Conservation (phyloP, 2,113 vertebrate species). For the Romanogobio albipinnatus region DNA sequence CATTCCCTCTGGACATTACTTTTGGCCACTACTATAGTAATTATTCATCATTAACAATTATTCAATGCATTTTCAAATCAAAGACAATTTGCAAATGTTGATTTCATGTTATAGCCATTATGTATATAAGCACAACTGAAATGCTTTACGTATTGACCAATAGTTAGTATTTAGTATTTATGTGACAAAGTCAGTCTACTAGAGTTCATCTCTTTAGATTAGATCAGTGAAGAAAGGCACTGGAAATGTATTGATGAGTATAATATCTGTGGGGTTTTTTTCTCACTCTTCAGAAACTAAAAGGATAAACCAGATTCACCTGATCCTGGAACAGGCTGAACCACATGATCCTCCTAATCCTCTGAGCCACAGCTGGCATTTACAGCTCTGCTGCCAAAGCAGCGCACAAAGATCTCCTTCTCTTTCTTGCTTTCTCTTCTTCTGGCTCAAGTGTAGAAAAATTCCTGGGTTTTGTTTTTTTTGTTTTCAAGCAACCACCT, state of each 20-base stretch:
- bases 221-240: neutral
- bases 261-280: neutral
- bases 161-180: neutral
- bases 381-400: slow-evolving; percentile 58
- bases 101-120: too few relatives aligned
- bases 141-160: neutral
- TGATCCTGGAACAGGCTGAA: slow-evolving; percentile 28
- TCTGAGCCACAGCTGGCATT: slow-evolving; percentile 60
- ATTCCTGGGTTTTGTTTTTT: neutral
- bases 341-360: slow-evolving; percentile 48
- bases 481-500: neutral
- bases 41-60: too few relatives aligned
- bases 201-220: neutral
- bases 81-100: neutral
- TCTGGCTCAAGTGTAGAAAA: neutral
- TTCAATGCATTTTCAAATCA: neutral
- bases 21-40: too few relatives aligned
- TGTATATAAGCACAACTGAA: neutral
- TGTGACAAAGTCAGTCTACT: neutral
- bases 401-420: slow-evolving; percentile 38
- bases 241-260: neutral
- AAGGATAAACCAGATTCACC: slow-evolving; percentile 7
- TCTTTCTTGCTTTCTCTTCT: neutral
- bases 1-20: too few relatives aligned
- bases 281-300: neutral